phyloP scores from a whole-genome alignment of 2,888 invertebrate genomes.

The Drepana falcataria region DNA sequence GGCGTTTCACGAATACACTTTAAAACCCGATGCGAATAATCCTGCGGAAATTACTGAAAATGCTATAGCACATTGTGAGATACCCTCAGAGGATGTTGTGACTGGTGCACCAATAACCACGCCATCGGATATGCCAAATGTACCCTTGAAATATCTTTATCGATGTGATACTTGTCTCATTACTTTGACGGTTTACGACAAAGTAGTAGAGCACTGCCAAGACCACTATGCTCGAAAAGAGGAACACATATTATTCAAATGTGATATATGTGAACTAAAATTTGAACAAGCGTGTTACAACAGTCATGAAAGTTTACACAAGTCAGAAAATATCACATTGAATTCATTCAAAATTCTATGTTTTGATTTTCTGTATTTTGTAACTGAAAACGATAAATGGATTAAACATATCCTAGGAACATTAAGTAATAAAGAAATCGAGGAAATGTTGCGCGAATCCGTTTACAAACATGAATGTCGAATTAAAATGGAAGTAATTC shows the following conservation, averaged over 20 bases:
- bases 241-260: conserved; percentile 18
- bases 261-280: conserved; percentile 31
- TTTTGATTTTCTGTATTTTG: conserved; percentile 50
- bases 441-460: conserved; percentile 35
- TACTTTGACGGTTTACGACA: conserved; percentile 44
- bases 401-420: conserved; percentile 43
- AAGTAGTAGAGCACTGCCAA: conserved; percentile 55
- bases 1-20: conserved; percentile 46
- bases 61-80: background rate
- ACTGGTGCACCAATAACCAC: background rate
- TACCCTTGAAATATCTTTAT: conserved; percentile 21
- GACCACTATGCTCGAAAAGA: conserved; percentile 32
- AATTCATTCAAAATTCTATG: conserved; percentile 22
- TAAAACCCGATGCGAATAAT: conserved; percentile 4
- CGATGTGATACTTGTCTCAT: conserved; percentile 43
- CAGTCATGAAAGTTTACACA: conserved; percentile 32
- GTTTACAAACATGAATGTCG: conserved; percentile 51
- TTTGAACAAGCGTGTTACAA: conserved; percentile 27
- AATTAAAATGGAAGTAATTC: conserved; percentile 46
- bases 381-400: conserved; percentile 43
- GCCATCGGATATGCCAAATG: background rate
- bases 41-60: background rate
- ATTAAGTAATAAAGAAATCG: conserved; percentile 22
- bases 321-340: conserved; percentile 8
- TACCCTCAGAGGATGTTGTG: no score